Base-by-base conservation (phyloP, 2,888 invertebrate species). In the Polylopha cassiicola region DNA sequence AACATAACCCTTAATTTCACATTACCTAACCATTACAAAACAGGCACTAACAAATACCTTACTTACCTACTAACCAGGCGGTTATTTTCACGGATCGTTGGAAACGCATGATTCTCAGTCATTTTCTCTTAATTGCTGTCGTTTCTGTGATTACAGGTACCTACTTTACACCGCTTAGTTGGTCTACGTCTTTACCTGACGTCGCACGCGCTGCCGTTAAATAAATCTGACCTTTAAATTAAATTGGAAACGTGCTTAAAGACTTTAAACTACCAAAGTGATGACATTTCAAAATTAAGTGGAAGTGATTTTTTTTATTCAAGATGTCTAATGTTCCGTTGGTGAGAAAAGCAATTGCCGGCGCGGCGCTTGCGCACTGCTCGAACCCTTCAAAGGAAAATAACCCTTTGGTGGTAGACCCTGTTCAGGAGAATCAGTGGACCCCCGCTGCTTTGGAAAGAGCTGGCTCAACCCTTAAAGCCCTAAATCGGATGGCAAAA, bases 401-500 rank as follows among this genome's bases (percentile, higher is more conserved):
- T 27, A 65, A 63, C 37, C 67, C 74, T 9, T 38, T 61, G n/a
- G 61, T 58, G 3, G 8, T 63, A 1, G 58, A 65, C 17, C 61
- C 68, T 14, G 54, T 46, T 26, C 65, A 72, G 49, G 73, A 80
- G 55, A 69, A 65, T 49, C 65, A 82, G 17, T 85, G 84, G 85
- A 82, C 84, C 3, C 82, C 84, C 0, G 84, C 85, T 10, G 84
- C 85, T 2, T 64, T 85, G 45, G 86, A 86, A 53, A 61, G 85
- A 46, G 84, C 87, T 26, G 80, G 86, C 11, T 80, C 81, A 0
- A 82, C 87, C 3, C 61, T 87, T 41, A 86, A 86, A 43, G 87
- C 87, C 3, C 55, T 88, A 9, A 87, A 87, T 46, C 84, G 84
- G 10, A 86, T 88, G 76, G 87, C 89, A 0, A 89, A 88, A 52